A percentile compares a stretch with the other conserved stretches of the same genome.
phyloP scores from a whole-genome alignment of 2,888 invertebrate species.

The Ophion ventricosus region DNA sequence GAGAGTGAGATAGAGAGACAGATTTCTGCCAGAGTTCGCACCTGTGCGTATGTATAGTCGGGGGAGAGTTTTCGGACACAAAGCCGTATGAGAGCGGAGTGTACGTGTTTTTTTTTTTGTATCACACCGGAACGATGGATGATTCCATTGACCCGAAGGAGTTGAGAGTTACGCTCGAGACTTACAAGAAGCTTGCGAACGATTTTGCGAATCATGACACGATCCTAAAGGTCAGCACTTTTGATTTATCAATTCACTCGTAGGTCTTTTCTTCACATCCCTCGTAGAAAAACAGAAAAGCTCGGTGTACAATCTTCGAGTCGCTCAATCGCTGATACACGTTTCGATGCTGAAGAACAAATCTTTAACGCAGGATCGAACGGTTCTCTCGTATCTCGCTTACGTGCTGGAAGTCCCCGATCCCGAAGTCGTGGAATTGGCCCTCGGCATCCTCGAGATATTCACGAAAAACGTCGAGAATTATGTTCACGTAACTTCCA shows the following conservation, averaged over 20 bases:
- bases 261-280: not conserved
- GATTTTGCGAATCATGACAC: slow-evolving; percentile 81
- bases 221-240: slow-evolving; percentile 79
- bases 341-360: not conserved
- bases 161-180: slow-evolving; percentile 78
- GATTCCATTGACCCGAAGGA: slow-evolving; percentile 79
- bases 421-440: slow-evolving; percentile 76
- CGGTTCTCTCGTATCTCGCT: slow-evolving; percentile 81
- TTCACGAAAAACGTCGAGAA: slow-evolving; percentile 81
- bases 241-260: slow-evolving; percentile 1
- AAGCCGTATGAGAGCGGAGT: slow-evolving; percentile 42
- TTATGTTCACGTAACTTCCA: slow-evolving; percentile 81
- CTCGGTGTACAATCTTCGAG: not conserved
- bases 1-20: slow-evolving; percentile 2
- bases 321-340: not conserved
- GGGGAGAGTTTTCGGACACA: slow-evolving; percentile 25
- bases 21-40: slow-evolving; percentile 40
- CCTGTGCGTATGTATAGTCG: slow-evolving; percentile 9
- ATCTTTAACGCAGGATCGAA: slow-evolving; percentile 77
- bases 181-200: slow-evolving; percentile 80
- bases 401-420: slow-evolving; percentile 80
- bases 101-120: slow-evolving; percentile 19
- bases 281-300: not conserved
- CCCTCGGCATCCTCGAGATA: slow-evolving; percentile 79
- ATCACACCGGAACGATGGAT: slow-evolving; percentile 66